phyloP scores from a whole-genome alignment of 1,140 invertebrate species.

The Chelonus insularis region DNA sequence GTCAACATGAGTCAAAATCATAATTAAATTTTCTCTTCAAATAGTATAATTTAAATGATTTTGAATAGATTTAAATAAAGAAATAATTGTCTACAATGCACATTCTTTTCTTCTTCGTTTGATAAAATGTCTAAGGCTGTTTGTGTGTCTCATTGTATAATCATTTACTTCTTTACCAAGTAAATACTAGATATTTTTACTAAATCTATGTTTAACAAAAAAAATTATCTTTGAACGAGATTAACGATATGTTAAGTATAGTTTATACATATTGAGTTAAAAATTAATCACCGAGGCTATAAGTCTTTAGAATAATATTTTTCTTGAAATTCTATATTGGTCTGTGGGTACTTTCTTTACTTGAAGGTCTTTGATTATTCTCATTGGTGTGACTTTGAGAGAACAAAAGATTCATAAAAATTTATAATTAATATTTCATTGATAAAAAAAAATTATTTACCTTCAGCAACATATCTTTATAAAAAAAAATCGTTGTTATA shows the following conservation, averaged over 20 bases:
- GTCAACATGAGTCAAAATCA: too few relatives aligned
- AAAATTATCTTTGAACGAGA: slow-evolving; percentile 29
- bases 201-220: slow-evolving; percentile 25
- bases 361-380: slow-evolving; percentile 12
- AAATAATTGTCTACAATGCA: too few relatives aligned
- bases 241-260: slow-evolving; percentile 30
- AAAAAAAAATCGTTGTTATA: too few relatives aligned
- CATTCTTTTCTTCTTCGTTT: slow-evolving; percentile 11
- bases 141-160: not conserved
- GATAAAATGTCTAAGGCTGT: not conserved
- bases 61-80: too few relatives aligned
- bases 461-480: too few relatives aligned
- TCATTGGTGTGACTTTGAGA: too few relatives aligned
- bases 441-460: too few relatives aligned
- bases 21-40: too few relatives aligned
- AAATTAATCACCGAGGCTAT: slow-evolving; percentile 1
- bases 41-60: too few relatives aligned
- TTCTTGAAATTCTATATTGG: not conserved
- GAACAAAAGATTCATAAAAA: too few relatives aligned
- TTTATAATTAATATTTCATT: too few relatives aligned
- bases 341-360: slow-evolving; percentile 17
- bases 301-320: not conserved
- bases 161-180: not conserved
- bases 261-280: not conserved
- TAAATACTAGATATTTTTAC: slow-evolving; percentile 8